Base-by-base conservation (phyloP, 1,140 invertebrate genomes). In the Lucilia cuprina region DNA sequence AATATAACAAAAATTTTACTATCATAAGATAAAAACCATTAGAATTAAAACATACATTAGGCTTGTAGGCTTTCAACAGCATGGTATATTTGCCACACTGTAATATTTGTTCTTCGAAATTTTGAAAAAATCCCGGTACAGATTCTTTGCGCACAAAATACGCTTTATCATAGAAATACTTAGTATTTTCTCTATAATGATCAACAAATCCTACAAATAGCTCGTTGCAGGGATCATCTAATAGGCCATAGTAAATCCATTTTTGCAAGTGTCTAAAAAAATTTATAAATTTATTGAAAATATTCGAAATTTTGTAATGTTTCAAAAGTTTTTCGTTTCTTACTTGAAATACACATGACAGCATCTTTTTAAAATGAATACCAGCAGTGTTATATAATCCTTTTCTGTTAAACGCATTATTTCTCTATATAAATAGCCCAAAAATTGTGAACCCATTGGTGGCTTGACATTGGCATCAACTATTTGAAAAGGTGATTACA, bases 31-130 rank as follows among this genome's bases (percentile, higher is more conserved):
- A 74, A 83, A 75, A 83, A 14, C 17, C 19, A 82, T 85, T 83
- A 30, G 25, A 30, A n/a, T n/a, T n/a, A 30, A 30, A 30, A 30
- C 25, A 30, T 75, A 91, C 90, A 85, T 87, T 86, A 17, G 86
- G 74, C 75, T 90, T 90, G 82, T 86, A 90, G 2, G 86, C 82
- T 82, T 86, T 89, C 0, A 91, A 84, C 8, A 91, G 83, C 35
- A 86, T 88, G 34, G 89, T 91, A 82, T 91, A 91, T 82, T 90
- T 91, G 17, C 90, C 90, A 55, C 90, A 91, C 35, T 89, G 87
- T 0, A 91, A 60, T 50, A 91, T 89, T 7, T 86, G 84, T 17
- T 87, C 84, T 60, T 91, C 89, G 50, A 84, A 89, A n/a, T 87
- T 88, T 12, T 19, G 8, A 12, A 91, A 82, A 80, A 91, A 91